Conservation (phyloP, 2,797 vertebrate genomes). For the Tiaroga cobitis region DNA sequence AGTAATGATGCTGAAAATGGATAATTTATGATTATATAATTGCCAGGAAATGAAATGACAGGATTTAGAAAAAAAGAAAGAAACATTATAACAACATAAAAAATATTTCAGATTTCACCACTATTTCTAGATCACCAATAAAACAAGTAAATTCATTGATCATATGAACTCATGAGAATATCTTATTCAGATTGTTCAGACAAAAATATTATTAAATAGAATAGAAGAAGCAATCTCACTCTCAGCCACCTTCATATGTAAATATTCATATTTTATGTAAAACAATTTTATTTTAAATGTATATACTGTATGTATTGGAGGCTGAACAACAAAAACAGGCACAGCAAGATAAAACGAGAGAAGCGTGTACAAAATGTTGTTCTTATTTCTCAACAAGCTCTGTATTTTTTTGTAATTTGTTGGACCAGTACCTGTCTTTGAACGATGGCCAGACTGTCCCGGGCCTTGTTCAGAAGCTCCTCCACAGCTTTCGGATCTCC, state of each 20-base stretch:
- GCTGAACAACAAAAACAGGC: neutral
- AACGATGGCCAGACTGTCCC: conserved; percentile 81
- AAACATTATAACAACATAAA: too few relatives aligned
- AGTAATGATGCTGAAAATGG: neutral
- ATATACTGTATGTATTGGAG: neutral
- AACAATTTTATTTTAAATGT: too few relatives aligned
- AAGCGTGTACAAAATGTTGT: too few relatives aligned
- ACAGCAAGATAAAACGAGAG: neutral
- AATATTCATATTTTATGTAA: too few relatives aligned
- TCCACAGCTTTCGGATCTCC: conserved; percentile 81
- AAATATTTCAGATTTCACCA: neutral
- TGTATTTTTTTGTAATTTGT: too few relatives aligned
- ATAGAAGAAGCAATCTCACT: neutral
- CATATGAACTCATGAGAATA: neutral
- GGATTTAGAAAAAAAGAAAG: too few relatives aligned
- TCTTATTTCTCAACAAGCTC: neutral
- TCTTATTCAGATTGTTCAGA: neutral
- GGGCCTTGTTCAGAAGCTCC: conserved; percentile 82
- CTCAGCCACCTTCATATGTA: neutral
- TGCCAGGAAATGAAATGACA: neutral
- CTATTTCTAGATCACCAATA: neutral
- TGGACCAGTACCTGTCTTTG: conserved; percentile 85
- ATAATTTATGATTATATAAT: neutral
- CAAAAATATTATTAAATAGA: neutral
- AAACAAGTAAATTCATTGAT: neutral